phyloP scores from a whole-genome alignment of 2,888 invertebrate genomes.

The Chirona hameri region DNA sequence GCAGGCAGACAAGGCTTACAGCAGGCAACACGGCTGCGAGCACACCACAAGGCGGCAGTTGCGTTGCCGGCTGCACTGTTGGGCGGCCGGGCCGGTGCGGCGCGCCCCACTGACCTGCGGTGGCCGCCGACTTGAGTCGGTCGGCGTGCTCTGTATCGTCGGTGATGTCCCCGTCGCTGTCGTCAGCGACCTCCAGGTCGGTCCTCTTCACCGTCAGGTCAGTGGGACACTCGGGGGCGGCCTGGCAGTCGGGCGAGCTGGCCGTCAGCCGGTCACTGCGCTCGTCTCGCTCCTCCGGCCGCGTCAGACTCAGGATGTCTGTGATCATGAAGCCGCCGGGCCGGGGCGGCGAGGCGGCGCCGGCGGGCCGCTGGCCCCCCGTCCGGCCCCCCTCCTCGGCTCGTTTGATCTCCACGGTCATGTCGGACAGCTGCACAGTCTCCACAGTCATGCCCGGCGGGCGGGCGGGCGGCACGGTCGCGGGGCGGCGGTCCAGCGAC shows the following conservation, averaged over 20 bases:
- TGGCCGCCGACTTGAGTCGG: neutral
- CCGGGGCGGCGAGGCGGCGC: slow-evolving; percentile 3
- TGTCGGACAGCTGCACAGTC: neutral
- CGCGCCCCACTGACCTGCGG: neutral
- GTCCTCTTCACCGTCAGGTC: neutral
- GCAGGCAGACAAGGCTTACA: no score
- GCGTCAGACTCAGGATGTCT: slow-evolving; percentile 37
- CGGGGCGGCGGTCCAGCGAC: neutral
- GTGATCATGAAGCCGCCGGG: slow-evolving; percentile 40
- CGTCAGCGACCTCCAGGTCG: neutral
- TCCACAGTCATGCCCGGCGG: slow-evolving; percentile 24
- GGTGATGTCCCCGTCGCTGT: neutral
- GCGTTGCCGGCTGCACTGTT: no score
- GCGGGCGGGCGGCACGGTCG: neutral
- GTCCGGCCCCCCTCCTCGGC: neutral
- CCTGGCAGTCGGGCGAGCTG: neutral
- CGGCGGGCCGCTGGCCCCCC: neutral
- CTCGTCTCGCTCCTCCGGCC: neutral
- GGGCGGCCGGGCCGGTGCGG: no score
- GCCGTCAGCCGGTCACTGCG: neutral
- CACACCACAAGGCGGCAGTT: no score
- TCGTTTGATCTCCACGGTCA: slow-evolving; percentile 24
- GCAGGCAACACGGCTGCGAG: no score
- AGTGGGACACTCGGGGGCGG: slow-evolving; percentile 6
- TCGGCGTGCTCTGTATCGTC: neutral